These are phyloP conservation scores for Mythimna ferrago DNA, from an alignment of 2,888 invertebrate genomes.

Conservation along the genomic window DNA sequence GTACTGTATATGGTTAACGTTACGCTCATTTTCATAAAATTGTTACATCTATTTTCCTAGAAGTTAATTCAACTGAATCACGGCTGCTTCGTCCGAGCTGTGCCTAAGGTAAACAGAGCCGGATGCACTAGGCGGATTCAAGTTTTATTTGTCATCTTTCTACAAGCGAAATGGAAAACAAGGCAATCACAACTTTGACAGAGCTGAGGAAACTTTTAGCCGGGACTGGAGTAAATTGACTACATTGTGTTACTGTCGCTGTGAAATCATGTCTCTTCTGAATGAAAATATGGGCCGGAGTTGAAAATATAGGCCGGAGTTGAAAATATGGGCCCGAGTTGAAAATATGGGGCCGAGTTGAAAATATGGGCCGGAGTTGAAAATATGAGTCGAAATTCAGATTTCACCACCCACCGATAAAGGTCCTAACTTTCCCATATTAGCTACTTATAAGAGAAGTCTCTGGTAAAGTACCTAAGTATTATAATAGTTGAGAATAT, in stretches of 20 bases:
- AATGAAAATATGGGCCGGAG: conserved; percentile 69
- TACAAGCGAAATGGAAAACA: conserved; percentile 81
- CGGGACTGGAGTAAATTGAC: conserved; percentile 81
- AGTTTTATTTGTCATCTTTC: conserved; percentile 82
- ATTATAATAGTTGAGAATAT: conserved; percentile 58
- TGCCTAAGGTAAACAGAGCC: conserved; percentile 3
- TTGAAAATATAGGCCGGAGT: conserved; percentile 31
- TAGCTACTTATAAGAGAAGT: conserved; percentile 57
- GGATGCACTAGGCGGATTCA: conserved; percentile 60
- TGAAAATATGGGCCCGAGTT: too few relatives aligned
- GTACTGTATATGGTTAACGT: conserved; percentile 19
- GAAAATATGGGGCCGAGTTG: neutral
- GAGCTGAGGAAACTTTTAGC: conserved; percentile 78
- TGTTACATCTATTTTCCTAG: neutral
- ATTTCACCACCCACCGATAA: conserved; percentile 69
- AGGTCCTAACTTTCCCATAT: conserved; percentile 61
- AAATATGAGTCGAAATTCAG: conserved; percentile 38
- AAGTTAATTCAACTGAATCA: conserved; percentile 25
- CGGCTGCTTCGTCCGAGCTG: conserved; percentile 14
- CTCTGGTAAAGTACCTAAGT: conserved; percentile 48
- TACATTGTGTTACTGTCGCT: conserved; percentile 79
- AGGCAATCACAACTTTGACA: conserved; percentile 85
- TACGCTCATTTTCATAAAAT: conserved; percentile 16
- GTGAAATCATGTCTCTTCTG: conserved; percentile 64
- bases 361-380: too few relatives aligned